Evolutionary conservation across 2,113 vertebrate genomes (phyloP).

Genomic region (Atrichornis clamosus): DNA sequence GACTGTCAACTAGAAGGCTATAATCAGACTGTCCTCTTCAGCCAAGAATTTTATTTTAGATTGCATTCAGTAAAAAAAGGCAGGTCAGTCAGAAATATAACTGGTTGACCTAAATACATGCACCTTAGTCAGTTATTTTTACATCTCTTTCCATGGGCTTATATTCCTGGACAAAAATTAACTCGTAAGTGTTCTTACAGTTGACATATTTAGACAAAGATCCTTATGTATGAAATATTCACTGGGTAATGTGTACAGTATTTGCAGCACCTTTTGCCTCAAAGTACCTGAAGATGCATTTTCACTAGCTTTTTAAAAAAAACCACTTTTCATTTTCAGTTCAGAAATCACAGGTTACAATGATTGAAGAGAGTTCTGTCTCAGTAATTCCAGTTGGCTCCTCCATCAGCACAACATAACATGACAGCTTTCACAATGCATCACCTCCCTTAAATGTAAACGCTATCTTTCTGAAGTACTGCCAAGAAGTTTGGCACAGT

Average conservation of each 20-base stretch:
- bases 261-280: neutral
- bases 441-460: conserved; percentile 42
- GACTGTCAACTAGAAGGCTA: neutral
- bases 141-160: neutral
- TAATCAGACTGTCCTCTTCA: neutral
- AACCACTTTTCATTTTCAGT: neutral
- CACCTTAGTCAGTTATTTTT: neutral
- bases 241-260: neutral
- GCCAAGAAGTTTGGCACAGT: conserved; percentile 43
- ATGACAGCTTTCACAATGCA: conserved; percentile 60
- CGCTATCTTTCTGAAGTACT: conserved; percentile 1
- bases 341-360: conserved; percentile 36
- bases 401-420: conserved; percentile 24
- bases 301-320: neutral
- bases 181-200: neutral
- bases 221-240: neutral
- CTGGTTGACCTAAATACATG: neutral
- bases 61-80: neutral
- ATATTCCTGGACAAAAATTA: neutral
- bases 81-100: neutral
- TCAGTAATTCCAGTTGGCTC: conserved; percentile 29
- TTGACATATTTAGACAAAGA: neutral
- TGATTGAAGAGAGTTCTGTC: conserved; percentile 11
- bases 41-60: neutral
- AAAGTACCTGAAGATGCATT: neutral